Evolutionary conservation across 1,140 invertebrate genomes (phyloP).

Genomic region (Amyelois transitella): DNA sequence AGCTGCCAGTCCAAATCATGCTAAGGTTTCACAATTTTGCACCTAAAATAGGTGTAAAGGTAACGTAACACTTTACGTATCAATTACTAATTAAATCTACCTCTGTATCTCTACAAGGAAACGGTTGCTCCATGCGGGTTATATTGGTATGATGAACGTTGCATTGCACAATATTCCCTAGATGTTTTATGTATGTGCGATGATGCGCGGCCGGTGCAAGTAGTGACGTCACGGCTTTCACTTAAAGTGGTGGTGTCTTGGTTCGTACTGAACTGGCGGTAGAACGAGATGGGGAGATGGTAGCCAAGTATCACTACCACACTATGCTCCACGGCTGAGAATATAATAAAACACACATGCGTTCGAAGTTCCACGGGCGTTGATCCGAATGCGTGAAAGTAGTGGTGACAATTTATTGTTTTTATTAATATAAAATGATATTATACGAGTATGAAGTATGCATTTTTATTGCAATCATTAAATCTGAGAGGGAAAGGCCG

Average conservation of each 20-base stretch:
- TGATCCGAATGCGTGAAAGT: conserved; percentile 31
- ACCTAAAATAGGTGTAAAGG: neutral
- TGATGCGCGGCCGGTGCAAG: conserved; percentile 42
- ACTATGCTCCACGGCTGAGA: neutral
- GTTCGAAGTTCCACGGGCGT: neutral
- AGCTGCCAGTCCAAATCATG: neutral
- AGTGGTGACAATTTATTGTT: conserved; percentile 28
- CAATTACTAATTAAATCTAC: neutral
- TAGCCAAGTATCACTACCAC: neutral
- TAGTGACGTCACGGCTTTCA: conserved; percentile 59
- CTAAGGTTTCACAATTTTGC: neutral
- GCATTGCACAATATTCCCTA: conserved; percentile 1
- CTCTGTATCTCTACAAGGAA: neutral
- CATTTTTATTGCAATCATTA: neutral
- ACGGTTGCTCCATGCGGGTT: neutral
- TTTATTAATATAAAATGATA: conserved; percentile 4
- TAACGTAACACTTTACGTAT: neutral
- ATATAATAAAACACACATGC: no score
- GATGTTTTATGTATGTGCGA: conserved; percentile 29
- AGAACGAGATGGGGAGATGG: neutral
- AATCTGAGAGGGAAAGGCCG: neutral
- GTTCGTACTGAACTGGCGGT: no score
- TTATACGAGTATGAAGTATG: neutral
- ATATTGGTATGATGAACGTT: neutral
- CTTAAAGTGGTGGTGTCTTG: neutral